phyloP scores from a whole-genome alignment of 1,140 invertebrate genomes.

The Idris sp. region DNA sequence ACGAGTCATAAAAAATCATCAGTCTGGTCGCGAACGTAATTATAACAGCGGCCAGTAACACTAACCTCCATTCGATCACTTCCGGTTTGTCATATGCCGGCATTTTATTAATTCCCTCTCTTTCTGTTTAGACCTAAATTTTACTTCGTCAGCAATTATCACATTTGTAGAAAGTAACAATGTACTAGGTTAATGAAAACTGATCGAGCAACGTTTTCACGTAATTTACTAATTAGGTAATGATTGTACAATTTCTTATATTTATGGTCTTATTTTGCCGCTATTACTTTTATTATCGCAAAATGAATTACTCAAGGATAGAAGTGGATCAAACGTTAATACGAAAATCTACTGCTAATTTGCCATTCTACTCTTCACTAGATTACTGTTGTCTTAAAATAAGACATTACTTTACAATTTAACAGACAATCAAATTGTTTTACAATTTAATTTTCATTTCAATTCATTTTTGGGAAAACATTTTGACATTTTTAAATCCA shows the following conservation, averaged over 20 bases:
- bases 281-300: constrained; percentile 39
- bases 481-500: too few species aligned
- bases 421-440: too few species aligned
- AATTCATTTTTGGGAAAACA: too few species aligned
- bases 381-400: background rate
- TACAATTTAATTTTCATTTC: too few species aligned
- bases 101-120: constrained; percentile 12
- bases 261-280: background rate
- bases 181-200: constrained; percentile 59
- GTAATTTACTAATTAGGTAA: constrained; percentile 53
- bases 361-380: too few species aligned
- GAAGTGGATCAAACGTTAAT: constrained; percentile 27
- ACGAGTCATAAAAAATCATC: constrained; percentile 62
- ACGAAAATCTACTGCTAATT: too few species aligned
- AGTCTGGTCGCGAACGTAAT: constrained; percentile 52
- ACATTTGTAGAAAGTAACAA: constrained; percentile 55
- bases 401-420: too few species aligned
- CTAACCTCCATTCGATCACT: constrained; percentile 60
- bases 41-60: constrained; percentile 55
- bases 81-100: constrained; percentile 58
- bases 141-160: constrained; percentile 40
- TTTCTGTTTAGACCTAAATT: constrained; percentile 33
- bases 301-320: constrained; percentile 11
- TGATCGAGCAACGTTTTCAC: constrained; percentile 32
- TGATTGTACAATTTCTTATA: constrained; percentile 12